These are phyloP conservation scores for Drosophila conformis DNA, from an alignment of 2,888 invertebrate genomes.

Conservation along the genomic window DNA sequence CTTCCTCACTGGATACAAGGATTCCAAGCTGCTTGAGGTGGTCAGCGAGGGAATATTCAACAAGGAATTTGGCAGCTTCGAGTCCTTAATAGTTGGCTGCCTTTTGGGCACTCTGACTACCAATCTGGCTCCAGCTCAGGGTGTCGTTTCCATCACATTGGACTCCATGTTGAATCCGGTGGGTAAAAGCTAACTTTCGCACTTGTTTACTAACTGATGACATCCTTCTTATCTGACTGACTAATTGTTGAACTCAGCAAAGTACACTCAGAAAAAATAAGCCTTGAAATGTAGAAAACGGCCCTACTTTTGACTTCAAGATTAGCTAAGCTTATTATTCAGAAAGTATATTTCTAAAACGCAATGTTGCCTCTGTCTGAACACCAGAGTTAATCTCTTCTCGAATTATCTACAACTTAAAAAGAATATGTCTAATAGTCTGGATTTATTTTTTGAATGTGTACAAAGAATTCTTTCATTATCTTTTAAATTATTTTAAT, in stretches of 20 bases:
- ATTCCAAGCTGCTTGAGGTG: slow-evolving; percentile 14
- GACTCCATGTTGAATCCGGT: slow-evolving; percentile 24
- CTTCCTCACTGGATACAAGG: background rate
- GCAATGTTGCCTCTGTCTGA: no score
- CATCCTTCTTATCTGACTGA: no score
- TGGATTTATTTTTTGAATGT: background rate
- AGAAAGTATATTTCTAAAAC: no score
- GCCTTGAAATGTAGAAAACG: background rate
- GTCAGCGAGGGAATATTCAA: slow-evolving; percentile 6
- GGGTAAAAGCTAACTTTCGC: background rate
- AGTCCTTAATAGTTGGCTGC: background rate
- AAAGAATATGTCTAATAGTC: no score
- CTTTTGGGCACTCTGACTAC: slow-evolving; percentile 19
- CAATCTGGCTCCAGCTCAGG: slow-evolving; percentile 37
- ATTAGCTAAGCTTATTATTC: background rate
- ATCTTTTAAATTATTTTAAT: no score
- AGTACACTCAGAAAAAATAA: no score
- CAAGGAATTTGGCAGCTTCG: fast-evolving
- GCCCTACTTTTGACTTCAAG: background rate
- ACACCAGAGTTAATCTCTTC: no score
- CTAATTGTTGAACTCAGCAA: no score
- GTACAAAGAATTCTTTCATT: background rate
- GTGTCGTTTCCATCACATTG: background rate
- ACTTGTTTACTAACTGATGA: no score
- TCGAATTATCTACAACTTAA: no score